Percentiles rank a stretch among this genome's conserved stretches.
Evolutionary conservation across 2,113 vertebrate genomes (phyloP).

Genomic region (Myanophis thanlyinensis): DNA sequence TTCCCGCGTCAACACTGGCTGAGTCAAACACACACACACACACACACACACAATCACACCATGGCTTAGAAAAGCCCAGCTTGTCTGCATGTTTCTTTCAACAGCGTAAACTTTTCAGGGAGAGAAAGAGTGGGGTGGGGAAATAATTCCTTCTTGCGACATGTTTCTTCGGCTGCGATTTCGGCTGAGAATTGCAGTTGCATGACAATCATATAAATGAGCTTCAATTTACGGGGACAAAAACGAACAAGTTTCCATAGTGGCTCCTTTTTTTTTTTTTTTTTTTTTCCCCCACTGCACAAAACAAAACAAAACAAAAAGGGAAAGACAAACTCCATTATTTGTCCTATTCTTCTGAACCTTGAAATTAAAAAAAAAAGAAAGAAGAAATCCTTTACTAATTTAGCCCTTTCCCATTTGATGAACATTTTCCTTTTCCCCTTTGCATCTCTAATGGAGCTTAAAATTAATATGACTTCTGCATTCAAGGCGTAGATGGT

Average conservation of each 20-base stretch:
- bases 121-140: too few species aligned
- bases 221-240: slow-evolving; percentile 30
- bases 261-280: background rate
- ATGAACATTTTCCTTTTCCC: slow-evolving; percentile 54
- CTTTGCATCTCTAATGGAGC: slow-evolving; percentile 60
- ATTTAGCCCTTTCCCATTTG: slow-evolving; percentile 54
- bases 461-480: slow-evolving; percentile 65
- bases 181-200: background rate
- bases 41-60: background rate
- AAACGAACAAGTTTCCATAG: slow-evolving; percentile 6
- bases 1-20: background rate
- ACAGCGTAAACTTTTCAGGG: background rate
- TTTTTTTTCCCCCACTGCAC: slow-evolving; percentile 5
- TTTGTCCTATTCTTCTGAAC: slow-evolving; percentile 58
- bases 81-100: background rate
- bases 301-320: background rate
- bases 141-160: background rate
- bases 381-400: slow-evolving; percentile 46
- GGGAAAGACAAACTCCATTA: slow-evolving; percentile 30
- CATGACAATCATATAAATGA: slow-evolving; percentile 7
- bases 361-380: slow-evolving; percentile 64
- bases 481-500: slow-evolving; percentile 51
- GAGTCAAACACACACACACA: background rate
- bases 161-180: background rate
- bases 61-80: background rate